Evolutionary conservation across 2,888 invertebrate species (phyloP), one percentile per base, ranked within the genome.

Genomic region (Pogonocherus hispidulus): DNA sequence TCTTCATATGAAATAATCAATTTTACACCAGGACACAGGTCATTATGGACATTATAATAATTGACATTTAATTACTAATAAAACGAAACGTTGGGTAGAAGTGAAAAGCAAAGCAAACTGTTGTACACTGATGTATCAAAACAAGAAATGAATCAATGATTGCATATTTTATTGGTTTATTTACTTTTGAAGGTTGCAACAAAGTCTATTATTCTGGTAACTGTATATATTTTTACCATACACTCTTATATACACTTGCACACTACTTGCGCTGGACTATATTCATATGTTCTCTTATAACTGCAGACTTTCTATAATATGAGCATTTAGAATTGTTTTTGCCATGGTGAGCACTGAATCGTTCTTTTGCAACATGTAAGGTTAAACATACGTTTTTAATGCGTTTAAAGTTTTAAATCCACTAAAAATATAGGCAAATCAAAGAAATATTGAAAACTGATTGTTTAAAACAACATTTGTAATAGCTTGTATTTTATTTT

Each of bases 271-370:
- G 78, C 79, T 78, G 82, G 79, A 82, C 82, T 82, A 82, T 80
- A 67, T 77, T 79, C 80, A 80, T 81, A 79, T 81, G 79, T 78
- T 78, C 74, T 79, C 76, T 79, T 80, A 78, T 72, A 75, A 79
- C 79, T 77, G 78, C 78, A 78, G 76, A 80, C 76, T 78, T 78
- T 76, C 72, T 79, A 81, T 83, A 83, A 78, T 71, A 76, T 85
- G 85, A 85, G 85, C 85, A 83, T 85, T 85, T 85, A 85, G 85
- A 85, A 85, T 85, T 83, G 81, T 81, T 77, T 62, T 76, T 64
- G 69, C 63, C 72, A 67, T 65, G 74, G 71, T 76, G 72, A 73
- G 72, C 49, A 66, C 60, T 41, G 56, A 62, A 72, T 56, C 54
- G 3, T 27, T 44, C 60, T 56, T 52, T 60, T 62, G 62, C 62